phyloP scores from a whole-genome alignment of 2,797 vertebrate species.

The Melanotaenia maccullochi region DNA sequence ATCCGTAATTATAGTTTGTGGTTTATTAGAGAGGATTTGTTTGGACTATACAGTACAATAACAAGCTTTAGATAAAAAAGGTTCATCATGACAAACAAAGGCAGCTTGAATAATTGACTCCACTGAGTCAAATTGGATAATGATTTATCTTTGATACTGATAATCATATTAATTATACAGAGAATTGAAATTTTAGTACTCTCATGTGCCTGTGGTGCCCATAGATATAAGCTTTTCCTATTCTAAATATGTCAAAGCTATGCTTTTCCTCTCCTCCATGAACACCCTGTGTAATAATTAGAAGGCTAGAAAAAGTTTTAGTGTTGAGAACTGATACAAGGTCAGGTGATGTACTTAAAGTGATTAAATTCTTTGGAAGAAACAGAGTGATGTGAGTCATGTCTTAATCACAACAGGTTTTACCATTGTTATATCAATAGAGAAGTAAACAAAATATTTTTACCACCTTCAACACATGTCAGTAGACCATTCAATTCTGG shows the following conservation, averaged over 20 bases:
- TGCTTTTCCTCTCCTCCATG: not conserved
- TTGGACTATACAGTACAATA: not conserved
- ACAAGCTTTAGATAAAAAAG: constrained; percentile 23
- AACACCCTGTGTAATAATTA: not conserved
- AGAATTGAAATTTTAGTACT: constrained; percentile 32
- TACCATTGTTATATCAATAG: not conserved
- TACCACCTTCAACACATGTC: not conserved
- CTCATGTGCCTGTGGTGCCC: not conserved
- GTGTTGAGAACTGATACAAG: not conserved
- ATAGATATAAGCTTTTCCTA: not conserved
- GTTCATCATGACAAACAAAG: constrained; percentile 37
- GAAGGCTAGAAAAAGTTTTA: not conserved
- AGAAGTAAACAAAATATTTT: not conserved
- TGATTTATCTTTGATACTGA: constrained; percentile 35
- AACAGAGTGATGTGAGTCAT: not conserved
- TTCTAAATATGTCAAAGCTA: constrained; percentile 8
- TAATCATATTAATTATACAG: constrained; percentile 36
- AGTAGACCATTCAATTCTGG: not conserved
- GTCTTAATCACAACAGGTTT: not conserved
- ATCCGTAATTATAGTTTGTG: not conserved
- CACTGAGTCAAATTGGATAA: constrained; percentile 36
- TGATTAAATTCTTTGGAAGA: not conserved
- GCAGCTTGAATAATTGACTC: constrained; percentile 24
- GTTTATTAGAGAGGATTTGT: not conserved
- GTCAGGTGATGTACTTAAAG: not conserved